Percentiles rank a stretch among this genome's conserved stretches.
These are phyloP conservation scores for Osmoderma eremita DNA, from an alignment of 2,888 invertebrate genomes.

Conservation along the genomic window DNA sequence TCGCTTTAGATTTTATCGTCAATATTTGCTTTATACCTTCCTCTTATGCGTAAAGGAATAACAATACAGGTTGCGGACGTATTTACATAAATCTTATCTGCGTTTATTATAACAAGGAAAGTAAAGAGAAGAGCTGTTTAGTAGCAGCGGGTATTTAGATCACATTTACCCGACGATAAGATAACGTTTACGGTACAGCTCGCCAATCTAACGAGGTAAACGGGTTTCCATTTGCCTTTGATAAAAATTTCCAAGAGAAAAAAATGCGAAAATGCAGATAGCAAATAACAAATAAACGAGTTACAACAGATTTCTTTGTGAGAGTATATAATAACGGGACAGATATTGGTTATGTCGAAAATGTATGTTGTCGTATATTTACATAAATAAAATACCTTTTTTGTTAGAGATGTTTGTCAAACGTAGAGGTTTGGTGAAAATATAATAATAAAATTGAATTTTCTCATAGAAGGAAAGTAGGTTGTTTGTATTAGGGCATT, in stretches of 20 bases:
- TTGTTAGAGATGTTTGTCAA: too few species aligned
- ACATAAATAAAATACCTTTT: too few species aligned
- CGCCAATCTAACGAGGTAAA: slow-evolving; percentile 20
- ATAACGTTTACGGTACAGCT: slow-evolving; percentile 22
- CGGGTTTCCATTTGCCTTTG: slow-evolving; percentile 11
- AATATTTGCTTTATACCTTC: slow-evolving; percentile 8
- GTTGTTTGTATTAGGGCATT: not conserved
- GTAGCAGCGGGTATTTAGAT: slow-evolving; percentile 24
- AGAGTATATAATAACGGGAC: not conserved
- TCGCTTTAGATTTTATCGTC: not conserved
- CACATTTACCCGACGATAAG: slow-evolving; percentile 33
- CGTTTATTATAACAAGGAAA: slow-evolving; percentile 19
- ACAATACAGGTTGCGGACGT: slow-evolving; percentile 20
- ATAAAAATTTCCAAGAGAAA: slow-evolving; percentile 14
- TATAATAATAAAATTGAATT: not conserved
- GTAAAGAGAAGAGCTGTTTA: slow-evolving; percentile 25
- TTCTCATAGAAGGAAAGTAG: not conserved
- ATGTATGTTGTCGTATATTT: too few species aligned
- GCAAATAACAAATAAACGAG: slow-evolving; percentile 13
- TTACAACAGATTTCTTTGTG: slow-evolving; percentile 6
- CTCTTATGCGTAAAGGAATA: not conserved
- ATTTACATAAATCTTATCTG: slow-evolving; percentile 29
- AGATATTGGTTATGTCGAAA: not conserved
- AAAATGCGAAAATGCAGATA: slow-evolving; percentile 6
- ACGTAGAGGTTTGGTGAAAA: too few species aligned